Base-by-base conservation (phyloP, 2,797 vertebrate species). In the Sebastolobus altivelis region DNA sequence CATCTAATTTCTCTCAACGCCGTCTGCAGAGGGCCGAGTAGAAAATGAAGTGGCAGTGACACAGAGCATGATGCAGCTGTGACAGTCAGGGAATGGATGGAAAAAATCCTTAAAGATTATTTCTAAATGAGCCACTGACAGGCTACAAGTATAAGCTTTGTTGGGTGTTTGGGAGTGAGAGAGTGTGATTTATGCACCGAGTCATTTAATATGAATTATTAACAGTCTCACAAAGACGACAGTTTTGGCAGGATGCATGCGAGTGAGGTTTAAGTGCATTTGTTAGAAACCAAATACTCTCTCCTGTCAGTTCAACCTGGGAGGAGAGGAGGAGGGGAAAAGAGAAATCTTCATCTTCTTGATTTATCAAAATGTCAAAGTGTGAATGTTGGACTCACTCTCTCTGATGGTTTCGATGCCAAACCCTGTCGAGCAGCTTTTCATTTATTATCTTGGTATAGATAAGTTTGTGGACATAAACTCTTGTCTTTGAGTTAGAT, bases 121-220 rank as follows among this genome's bases (percentile, higher is more conserved):
- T 83, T 86, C 66, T 80, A 87, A 90, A 92, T 79, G 46, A 81
- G 79, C 71, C 81, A 49, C 69, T 89, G 86, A 87, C 81, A 87
- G 79, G 62, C 77, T 73, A 81, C 46, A 81, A 86, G 65, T 75
- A 66, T 58, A 70, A 79, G 65, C 80, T 85, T 73, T 88, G 85
- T 69, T 72, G 38, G 79, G 69, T 62, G 82, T 87, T 77, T 77
- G 80, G 63, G 75, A 79, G 66, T 16, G 55, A 76, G 70, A 18
- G 16, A 62, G 80, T 22, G 43, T 84, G 88, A 92, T 90, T 91
- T 86, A 92, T 93, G 76, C 54, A 33, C 37, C 9, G 55, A 60
- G 83, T 88, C 74, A 92, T 90, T 87, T 84, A 87, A 89, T 83
- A 87, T 69, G 84, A 91, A 46, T 46, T 46, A 84, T 82, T 81